Conservation (phyloP, 92 coral and sea anemone genomes). For the Epizoanthus rinbou region DNA sequence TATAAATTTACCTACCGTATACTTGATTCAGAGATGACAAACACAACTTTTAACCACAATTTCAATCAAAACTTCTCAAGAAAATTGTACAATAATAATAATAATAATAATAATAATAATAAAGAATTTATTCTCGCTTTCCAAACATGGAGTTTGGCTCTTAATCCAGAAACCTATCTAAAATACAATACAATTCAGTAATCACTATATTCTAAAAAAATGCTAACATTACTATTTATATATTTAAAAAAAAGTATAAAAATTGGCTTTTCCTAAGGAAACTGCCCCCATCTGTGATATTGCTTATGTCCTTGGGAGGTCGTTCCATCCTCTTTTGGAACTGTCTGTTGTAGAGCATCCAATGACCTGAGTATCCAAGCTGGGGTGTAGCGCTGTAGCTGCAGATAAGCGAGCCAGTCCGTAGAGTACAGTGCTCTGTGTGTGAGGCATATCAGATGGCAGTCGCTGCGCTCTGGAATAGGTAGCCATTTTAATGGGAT, state of each 20-base stretch:
- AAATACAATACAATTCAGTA: no score
- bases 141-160: no score
- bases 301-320: not conserved
- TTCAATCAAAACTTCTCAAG: no score
- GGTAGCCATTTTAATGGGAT: conserved; percentile 53
- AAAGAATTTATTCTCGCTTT: no score
- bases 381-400: not conserved
- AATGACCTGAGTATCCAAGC: conserved; percentile 16
- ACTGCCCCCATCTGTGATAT: not conserved
- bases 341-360: not conserved
- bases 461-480: not conserved
- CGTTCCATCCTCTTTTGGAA: conserved; percentile 10
- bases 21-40: no score
- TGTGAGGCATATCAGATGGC: not conserved
- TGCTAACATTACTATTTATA: no score
- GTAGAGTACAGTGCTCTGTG: not conserved
- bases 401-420: conserved; percentile 14
- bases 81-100: no score
- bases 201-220: no score
- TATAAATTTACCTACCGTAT: no score
- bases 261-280: not conserved
- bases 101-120: no score
- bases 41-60: no score
- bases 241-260: not conserved
- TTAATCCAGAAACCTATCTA: no score